These are phyloP conservation scores for Bufo bufo DNA, from an alignment of 2,113 vertebrate genomes.

Conservation along the genomic window DNA sequence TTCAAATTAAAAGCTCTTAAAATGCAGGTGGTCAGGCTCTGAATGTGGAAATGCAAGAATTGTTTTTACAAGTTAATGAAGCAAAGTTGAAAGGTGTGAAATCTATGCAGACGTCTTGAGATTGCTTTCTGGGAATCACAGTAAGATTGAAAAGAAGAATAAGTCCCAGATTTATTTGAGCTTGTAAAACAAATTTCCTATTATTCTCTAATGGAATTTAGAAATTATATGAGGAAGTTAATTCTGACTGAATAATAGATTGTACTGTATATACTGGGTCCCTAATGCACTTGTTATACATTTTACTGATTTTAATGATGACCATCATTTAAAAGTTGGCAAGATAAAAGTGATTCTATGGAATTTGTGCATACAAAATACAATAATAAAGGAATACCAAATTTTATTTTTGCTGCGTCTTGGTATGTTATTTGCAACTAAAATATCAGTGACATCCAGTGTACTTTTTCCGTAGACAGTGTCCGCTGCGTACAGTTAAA, in stretches of 20 bases:
- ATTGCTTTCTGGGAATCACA: background rate
- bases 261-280: background rate
- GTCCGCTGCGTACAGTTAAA: too few relatives aligned
- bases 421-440: too few relatives aligned
- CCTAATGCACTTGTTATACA: background rate
- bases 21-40: background rate
- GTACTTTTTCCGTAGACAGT: too few relatives aligned
- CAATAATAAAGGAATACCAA: too few relatives aligned
- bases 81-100: background rate
- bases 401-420: too few relatives aligned
- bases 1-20: background rate
- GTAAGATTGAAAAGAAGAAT: background rate
- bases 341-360: background rate
- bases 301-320: background rate
- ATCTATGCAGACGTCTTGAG: background rate
- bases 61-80: constrained; percentile 21
- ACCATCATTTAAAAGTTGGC: background rate
- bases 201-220: background rate
- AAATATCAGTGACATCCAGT: too few relatives aligned
- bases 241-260: background rate
- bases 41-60: background rate
- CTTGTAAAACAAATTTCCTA: background rate
- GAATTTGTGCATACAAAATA: background rate
- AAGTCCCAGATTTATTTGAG: background rate
- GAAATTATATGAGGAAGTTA: background rate